phyloP scores from a whole-genome alignment of 2,113 vertebrate genomes.

The Proteles cristata region DNA sequence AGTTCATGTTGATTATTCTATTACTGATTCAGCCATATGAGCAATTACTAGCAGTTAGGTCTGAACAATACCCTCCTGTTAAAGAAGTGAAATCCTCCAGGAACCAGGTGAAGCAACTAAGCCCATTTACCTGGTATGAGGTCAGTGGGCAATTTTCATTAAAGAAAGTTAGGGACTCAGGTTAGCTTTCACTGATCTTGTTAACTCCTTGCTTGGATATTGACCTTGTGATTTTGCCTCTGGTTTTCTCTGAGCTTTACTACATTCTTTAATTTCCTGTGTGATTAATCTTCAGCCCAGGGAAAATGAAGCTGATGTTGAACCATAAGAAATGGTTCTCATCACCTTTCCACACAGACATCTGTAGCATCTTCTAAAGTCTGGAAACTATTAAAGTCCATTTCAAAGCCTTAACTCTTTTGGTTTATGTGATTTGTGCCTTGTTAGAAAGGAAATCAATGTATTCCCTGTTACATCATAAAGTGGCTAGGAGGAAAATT shows the following conservation, averaged over 20 bases:
- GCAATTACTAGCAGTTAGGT: conserved; percentile 76
- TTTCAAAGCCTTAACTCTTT: conserved; percentile 48
- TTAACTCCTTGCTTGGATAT: neutral
- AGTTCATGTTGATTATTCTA: conserved; percentile 70
- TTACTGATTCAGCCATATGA: conserved; percentile 66
- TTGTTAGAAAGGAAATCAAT: conserved; percentile 65
- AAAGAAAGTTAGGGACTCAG: conserved; percentile 29
- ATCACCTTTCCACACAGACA: conserved; percentile 53
- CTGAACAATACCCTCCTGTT: conserved; percentile 71
- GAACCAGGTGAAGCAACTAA: neutral
- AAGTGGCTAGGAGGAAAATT: conserved; percentile 33
- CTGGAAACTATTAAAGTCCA: conserved; percentile 25
- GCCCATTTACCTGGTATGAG: conserved; percentile 55
- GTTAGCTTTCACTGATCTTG: neutral
- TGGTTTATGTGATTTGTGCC: conserved; percentile 43
- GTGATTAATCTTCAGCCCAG: conserved; percentile 23
- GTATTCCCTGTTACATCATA: conserved; percentile 57
- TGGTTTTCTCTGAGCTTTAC: conserved; percentile 56
- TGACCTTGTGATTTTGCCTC: conserved; percentile 40
- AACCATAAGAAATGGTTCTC: conserved; percentile 30
- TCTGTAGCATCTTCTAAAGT: conserved; percentile 32
- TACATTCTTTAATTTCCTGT: conserved; percentile 71
- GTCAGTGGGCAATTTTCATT: conserved; percentile 39
- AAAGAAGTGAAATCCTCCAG: conserved; percentile 59
- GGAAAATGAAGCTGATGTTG: conserved; percentile 46